Evolutionary conservation across 64 coral and sea anemone genomes (phyloP), one percentile per base, ranked within the genome.

Genomic region (Porites australiensis): DNA sequence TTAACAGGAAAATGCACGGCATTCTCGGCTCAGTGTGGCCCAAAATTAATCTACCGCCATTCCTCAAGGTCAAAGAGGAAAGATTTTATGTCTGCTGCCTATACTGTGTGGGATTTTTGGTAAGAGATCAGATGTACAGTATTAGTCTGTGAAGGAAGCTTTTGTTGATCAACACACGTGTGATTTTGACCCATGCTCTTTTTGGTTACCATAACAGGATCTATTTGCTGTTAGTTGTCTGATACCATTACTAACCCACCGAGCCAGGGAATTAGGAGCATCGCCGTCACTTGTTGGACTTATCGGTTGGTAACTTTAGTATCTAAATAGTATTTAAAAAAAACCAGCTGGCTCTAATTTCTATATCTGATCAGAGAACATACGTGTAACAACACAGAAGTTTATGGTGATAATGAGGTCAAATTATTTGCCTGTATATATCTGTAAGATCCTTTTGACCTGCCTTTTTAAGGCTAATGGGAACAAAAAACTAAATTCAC

Each of bases 31-130:
- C 61, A 4, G 51, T n/a, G 4, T 66, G 81, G 61, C 61, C 81
- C 50, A 84, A 84, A 46, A 84, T 84, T 44, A 50, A 16, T 52
- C 8, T 84, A 49, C 5, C 62, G 15, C 52, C 62, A 21, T 22
- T 68, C 51, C 15, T 65, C 13, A 84, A 84, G 18, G 64, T 84
- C 19, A 84, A 53, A 21, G 18, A 68, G 9, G 46, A 51, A 84
- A 84, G 47, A 50, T 13, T 67, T 61, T 50, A 68, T 44, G n/a
- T 84, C 5, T 90, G 91, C 57, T 94, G 92, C 49, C 80, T 97
- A 50, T 97, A 97, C 68, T 91, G 86, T 72, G 85, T 97, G 20
- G 95, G 95, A 45, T 97, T 97, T 46, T 70, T 97, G 95, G 95
- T 97, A 97, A 88, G 81, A 46, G 84, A 2, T 15, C 43, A n/a